phyloP scores from a whole-genome alignment of 2,888 invertebrate genomes.

The Apomyelois bistriatella region DNA sequence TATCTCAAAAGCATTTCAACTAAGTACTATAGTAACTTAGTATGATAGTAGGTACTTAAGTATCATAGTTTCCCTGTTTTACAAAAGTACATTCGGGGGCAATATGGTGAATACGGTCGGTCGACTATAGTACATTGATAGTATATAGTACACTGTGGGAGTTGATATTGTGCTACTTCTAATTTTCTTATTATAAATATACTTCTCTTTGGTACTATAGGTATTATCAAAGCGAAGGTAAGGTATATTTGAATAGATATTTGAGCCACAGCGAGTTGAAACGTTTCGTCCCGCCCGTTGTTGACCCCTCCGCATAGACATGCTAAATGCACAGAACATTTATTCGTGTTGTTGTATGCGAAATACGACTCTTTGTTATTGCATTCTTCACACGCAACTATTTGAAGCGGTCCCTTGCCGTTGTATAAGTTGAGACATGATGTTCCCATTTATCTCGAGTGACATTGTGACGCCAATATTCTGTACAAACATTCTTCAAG shows the following conservation, averaged over 20 bases:
- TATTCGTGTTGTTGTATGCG: background rate
- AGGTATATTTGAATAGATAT: background rate
- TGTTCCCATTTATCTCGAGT: background rate
- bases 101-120: too few species aligned
- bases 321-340: background rate
- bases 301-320: background rate
- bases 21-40: too few species aligned
- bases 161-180: background rate
- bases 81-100: too few species aligned
- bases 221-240: too few species aligned
- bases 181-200: too few species aligned
- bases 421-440: constrained; percentile 3
- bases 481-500: constrained; percentile 2
- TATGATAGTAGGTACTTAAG: too few species aligned
- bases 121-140: too few species aligned
- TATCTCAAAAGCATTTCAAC: too few species aligned
- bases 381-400: constrained; percentile 10
- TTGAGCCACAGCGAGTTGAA: background rate
- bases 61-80: too few species aligned
- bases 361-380: constrained; percentile 2
- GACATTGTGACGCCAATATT: constrained; percentile 9
- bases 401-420: constrained; percentile 2
- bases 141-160: too few species aligned
- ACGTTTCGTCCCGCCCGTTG: background rate
- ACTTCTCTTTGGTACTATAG: background rate